These are phyloP conservation scores for Bombus soroeensis DNA, from an alignment of 1,140 invertebrate genomes.

Conservation along the genomic window DNA sequence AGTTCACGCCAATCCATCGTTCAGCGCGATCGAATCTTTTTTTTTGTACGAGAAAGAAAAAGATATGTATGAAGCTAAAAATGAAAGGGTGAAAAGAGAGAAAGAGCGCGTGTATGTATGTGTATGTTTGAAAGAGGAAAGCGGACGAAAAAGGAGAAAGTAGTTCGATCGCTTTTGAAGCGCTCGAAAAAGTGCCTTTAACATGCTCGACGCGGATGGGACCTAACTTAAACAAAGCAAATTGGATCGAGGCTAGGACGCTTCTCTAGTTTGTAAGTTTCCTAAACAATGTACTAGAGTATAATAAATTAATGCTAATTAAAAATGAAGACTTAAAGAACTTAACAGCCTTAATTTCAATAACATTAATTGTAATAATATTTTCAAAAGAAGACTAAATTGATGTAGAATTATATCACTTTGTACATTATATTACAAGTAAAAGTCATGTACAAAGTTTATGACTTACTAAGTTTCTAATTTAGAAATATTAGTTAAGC, in stretches of 20 bases:
- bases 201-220: constrained; percentile 65
- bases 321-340: constrained; percentile 40
- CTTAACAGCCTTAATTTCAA: constrained; percentile 34
- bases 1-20: constrained; percentile 41
- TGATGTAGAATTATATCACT: constrained; percentile 30
- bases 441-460: constrained; percentile 6
- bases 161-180: constrained; percentile 61
- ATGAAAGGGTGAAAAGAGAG: not conserved
- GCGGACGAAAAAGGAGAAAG: constrained; percentile 39
- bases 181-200: constrained; percentile 75
- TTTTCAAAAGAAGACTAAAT: constrained; percentile 13
- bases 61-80: constrained; percentile 25
- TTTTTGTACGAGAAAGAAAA: constrained; percentile 54
- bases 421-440: constrained; percentile 33
- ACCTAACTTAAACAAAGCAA: constrained; percentile 73
- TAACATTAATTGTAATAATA: constrained; percentile 43
- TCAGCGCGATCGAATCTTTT: constrained; percentile 49
- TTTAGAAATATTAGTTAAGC: not conserved
- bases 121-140: not conserved
- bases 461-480: constrained; percentile 3
- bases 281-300: constrained; percentile 66
- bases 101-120: not conserved
- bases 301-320: constrained; percentile 68
- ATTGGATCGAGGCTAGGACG: constrained; percentile 75
- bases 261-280: constrained; percentile 78